Conservation (phyloP, 2,797 vertebrate species). For the Macropodus opercularis region DNA sequence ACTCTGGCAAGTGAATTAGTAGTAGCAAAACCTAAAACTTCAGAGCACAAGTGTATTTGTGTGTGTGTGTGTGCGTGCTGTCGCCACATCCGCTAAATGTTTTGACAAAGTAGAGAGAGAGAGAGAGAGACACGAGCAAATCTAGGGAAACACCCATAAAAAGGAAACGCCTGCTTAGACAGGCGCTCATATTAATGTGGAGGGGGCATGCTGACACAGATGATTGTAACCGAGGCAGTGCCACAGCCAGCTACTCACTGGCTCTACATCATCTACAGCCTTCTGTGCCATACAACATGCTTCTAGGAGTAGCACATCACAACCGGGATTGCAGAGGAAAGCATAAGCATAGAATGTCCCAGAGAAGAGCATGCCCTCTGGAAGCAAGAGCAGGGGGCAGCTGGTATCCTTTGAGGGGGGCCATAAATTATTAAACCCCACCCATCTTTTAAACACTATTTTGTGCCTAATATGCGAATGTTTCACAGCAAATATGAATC, state of each 20-base stretch:
- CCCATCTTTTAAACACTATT: constrained; percentile 33
- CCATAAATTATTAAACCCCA: constrained; percentile 74
- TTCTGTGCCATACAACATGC: constrained; percentile 9
- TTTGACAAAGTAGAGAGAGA: constrained; percentile 72
- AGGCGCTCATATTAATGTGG: constrained; percentile 36
- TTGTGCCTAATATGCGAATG: constrained; percentile 46
- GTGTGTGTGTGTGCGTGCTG: constrained; percentile 53
- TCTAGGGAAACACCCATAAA: constrained; percentile 70
- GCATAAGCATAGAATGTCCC: constrained; percentile 7
- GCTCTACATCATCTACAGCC: constrained; percentile 1
- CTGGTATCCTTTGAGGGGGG: constrained; percentile 54
- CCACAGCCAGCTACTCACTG: constrained; percentile 12
- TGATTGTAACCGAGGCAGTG: constrained; percentile 28
- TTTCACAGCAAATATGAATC: constrained; percentile 10
- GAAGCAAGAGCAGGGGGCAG: constrained; percentile 53
- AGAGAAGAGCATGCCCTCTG: constrained; percentile 31
- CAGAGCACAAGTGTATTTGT: constrained; percentile 60
- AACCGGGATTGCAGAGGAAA: constrained; percentile 23
- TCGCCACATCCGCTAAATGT: constrained; percentile 75
- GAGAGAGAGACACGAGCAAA: constrained; percentile 56
- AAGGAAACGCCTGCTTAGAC: constrained; percentile 67
- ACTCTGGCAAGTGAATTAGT: constrained; percentile 44
- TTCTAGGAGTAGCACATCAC: constrained; percentile 20
- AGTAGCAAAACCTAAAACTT: constrained; percentile 59
- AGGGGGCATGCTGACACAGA: constrained; percentile 43